Conservation (phyloP, 1,140 invertebrate species). For the Prorops nasuta region DNA sequence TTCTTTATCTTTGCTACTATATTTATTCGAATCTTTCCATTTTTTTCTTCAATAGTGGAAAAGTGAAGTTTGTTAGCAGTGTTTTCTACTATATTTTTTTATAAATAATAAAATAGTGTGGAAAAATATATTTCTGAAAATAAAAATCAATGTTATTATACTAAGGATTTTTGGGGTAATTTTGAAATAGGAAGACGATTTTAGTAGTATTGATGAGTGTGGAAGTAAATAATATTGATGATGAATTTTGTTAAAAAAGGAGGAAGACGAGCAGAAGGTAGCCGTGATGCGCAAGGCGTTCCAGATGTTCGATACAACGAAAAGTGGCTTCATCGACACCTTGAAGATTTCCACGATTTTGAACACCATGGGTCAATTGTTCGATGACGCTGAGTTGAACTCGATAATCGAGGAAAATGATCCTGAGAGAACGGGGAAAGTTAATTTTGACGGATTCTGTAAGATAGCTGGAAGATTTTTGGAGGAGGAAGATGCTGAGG, state of each 20-base stretch:
- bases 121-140: conserved; percentile 2
- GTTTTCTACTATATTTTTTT: too few species aligned
- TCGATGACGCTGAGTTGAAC: conserved; percentile 83
- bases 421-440: conserved; percentile 79
- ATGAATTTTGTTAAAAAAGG: conserved; percentile 50
- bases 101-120: neutral
- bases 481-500: conserved; percentile 87
- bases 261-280: conserved; percentile 79
- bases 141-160: neutral
- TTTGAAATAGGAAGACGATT: conserved; percentile 1
- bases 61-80: neutral
- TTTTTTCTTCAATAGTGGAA: neutral
- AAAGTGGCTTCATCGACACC: conserved; percentile 86
- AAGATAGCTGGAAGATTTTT: conserved; percentile 86
- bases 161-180: conserved; percentile 8
- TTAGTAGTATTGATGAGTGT: conserved; percentile 11
- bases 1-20: neutral
- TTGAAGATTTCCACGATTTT: conserved; percentile 86
- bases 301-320: conserved; percentile 92
- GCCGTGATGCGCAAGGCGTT: conserved; percentile 89
- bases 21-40: conserved; percentile 3
- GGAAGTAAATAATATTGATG: conserved; percentile 8
- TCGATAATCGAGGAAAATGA: conserved; percentile 82
- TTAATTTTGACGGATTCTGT: conserved; percentile 92
- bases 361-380: conserved; percentile 91